Conservation (phyloP, 2,797 vertebrate species). For the Cyprinella venusta region DNA sequence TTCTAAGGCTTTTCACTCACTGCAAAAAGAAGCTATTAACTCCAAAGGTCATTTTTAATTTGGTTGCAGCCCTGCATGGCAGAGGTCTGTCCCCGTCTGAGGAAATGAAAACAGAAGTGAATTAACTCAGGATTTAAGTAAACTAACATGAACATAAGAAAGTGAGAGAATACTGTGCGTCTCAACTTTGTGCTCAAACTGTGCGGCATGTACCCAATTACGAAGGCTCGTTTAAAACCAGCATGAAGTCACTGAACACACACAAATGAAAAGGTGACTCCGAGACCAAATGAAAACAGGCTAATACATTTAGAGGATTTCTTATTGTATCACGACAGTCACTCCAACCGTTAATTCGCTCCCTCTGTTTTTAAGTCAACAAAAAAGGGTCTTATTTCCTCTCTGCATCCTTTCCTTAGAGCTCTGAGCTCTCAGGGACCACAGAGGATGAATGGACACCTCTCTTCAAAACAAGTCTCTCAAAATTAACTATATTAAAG, state of each 20-base stretch:
- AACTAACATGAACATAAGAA: slow-evolving; percentile 3
- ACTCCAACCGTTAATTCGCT: slow-evolving; percentile 28
- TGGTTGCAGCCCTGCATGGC: slow-evolving; percentile 45
- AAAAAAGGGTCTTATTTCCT: slow-evolving; percentile 10
- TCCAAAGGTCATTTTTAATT: slow-evolving; percentile 57
- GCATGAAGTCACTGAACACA: slow-evolving; percentile 10
- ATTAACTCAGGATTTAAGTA: slow-evolving; percentile 39
- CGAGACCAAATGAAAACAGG: background rate
- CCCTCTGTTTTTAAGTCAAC: slow-evolving; percentile 1
- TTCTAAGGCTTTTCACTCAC: slow-evolving; percentile 45
- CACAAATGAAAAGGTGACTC: slow-evolving; percentile 23
- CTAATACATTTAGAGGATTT: slow-evolving; percentile 21
- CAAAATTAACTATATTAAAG: slow-evolving; percentile 51
- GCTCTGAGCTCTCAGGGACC: slow-evolving; percentile 31
- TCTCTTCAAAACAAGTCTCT: slow-evolving; percentile 43
- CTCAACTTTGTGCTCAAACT: background rate
- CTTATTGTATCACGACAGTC: background rate
- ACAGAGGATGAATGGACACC: slow-evolving; percentile 43
- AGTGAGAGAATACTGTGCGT: background rate
- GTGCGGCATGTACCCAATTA: slow-evolving; percentile 9
- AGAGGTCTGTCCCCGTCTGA: slow-evolving; percentile 35
- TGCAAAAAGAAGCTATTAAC: slow-evolving; percentile 55
- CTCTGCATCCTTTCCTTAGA: slow-evolving; percentile 33
- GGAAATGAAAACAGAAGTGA: slow-evolving; percentile 50
- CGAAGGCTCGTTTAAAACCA: slow-evolving; percentile 26